A percentile compares a stretch with the other conserved stretches of the same genome.
These are phyloP conservation scores for Cataglyphis altisquamis DNA, from an alignment of 2,888 invertebrate species.

Conservation along the genomic window DNA sequence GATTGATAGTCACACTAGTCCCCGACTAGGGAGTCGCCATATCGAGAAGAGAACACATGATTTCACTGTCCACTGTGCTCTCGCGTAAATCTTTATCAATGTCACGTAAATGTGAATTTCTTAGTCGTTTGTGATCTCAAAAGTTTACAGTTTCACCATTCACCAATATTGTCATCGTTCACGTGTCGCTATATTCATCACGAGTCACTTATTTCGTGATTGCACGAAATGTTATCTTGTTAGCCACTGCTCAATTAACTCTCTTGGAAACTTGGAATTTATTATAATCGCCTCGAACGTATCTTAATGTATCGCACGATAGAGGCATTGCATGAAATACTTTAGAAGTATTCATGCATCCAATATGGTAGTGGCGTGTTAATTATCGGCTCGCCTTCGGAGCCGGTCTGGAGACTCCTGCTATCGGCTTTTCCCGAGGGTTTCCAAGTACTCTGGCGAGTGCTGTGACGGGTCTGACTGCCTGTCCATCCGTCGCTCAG, in stretches of 20 bases:
- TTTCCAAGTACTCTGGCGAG: constrained; percentile 85
- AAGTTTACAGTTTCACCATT: constrained; percentile 23
- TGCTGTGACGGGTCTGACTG: constrained; percentile 86
- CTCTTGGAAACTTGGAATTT: constrained; percentile 9
- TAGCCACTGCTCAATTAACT: constrained; percentile 15
- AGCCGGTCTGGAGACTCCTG: constrained; percentile 61
- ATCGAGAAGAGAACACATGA: constrained; percentile 7
- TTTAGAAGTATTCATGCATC: constrained; percentile 26
- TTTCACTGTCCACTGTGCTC: constrained; percentile 27
- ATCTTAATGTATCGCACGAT: background rate
- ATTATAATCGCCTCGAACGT: background rate
- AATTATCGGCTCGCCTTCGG: constrained; percentile 62
- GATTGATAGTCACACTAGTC: background rate
- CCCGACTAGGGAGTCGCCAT: background rate
- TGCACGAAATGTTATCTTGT: background rate
- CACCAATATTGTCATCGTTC: constrained; percentile 16
- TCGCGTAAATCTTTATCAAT: background rate
- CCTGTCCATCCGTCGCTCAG: constrained; percentile 86
- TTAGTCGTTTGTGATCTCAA: background rate
- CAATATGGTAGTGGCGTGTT: constrained; percentile 22
- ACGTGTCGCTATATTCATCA: background rate
- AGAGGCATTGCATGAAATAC: background rate
- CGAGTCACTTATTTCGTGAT: constrained; percentile 21
- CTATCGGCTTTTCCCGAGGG: constrained; percentile 80
- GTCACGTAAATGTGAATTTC: constrained; percentile 18